These are phyloP conservation scores for Falcunculus frontatus DNA, from an alignment of 2,113 vertebrate genomes.

Conservation along the genomic window DNA sequence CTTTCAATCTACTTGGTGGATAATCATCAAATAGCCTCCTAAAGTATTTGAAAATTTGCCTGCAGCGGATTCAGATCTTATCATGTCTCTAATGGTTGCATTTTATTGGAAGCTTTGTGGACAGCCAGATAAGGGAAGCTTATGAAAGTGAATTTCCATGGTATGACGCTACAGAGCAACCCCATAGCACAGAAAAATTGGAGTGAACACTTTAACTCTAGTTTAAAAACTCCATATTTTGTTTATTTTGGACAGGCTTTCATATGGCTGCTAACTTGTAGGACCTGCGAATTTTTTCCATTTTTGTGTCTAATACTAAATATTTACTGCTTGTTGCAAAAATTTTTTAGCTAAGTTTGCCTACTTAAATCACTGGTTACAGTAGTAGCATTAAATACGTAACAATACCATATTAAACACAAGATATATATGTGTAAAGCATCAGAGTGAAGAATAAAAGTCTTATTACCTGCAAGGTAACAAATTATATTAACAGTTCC, in stretches of 20 bases:
- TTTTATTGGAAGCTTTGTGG: background rate
- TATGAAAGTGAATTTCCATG: background rate
- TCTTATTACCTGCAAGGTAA: background rate
- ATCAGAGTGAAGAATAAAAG: background rate
- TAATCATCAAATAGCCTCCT: background rate
- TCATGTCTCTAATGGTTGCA: background rate
- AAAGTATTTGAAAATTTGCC: background rate
- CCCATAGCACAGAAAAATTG: rapidly evolving
- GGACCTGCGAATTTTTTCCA: background rate
- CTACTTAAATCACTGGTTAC: background rate
- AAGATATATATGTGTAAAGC: background rate
- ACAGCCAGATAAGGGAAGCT: background rate
- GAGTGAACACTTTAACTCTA: background rate
- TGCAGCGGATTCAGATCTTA: background rate
- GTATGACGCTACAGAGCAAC: background rate
- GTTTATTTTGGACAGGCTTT: background rate
- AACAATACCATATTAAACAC: background rate
- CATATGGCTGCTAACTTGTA: background rate
- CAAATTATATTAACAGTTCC: background rate
- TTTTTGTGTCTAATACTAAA: background rate
- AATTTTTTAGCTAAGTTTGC: background rate
- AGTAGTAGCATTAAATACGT: background rate
- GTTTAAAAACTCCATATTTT: background rate
- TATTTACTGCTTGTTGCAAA: background rate
- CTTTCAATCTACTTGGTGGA: background rate